Conservation (phyloP, 2,113 vertebrate genomes). For the Cololabis saira region DNA sequence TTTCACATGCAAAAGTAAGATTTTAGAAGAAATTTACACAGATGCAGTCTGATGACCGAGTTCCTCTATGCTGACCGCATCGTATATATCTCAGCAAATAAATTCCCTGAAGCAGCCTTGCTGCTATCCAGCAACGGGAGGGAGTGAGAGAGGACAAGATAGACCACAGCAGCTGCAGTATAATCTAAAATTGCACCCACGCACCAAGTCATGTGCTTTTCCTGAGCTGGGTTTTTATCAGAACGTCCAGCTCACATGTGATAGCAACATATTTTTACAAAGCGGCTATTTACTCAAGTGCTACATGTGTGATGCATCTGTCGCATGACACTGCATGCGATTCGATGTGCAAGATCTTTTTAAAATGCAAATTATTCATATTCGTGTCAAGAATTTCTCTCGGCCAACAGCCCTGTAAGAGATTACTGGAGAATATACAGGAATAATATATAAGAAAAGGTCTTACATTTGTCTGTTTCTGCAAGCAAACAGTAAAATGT, state of each 20-base stretch:
- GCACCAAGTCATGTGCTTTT: no score
- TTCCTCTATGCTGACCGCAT: background rate
- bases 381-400: no score
- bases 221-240: background rate
- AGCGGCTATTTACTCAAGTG: conserved; percentile 1
- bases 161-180: conserved; percentile 26
- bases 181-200: conserved; percentile 28
- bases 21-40: background rate
- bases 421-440: no score
- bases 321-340: no score
- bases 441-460: no score
- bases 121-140: background rate
- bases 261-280: conserved; percentile 21
- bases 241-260: background rate
- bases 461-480: no score
- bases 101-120: conserved; percentile 20
- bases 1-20: background rate
- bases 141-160: background rate
- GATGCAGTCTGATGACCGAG: background rate
- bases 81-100: background rate
- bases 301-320: background rate
- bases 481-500: no score
- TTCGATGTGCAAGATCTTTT: no score
- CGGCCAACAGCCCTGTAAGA: no score
- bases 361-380: no score